Percentiles rank a stretch among this genome's conserved stretches.
phyloP scores from a whole-genome alignment of 2,888 invertebrate genomes.

The Cryptus armator region DNA sequence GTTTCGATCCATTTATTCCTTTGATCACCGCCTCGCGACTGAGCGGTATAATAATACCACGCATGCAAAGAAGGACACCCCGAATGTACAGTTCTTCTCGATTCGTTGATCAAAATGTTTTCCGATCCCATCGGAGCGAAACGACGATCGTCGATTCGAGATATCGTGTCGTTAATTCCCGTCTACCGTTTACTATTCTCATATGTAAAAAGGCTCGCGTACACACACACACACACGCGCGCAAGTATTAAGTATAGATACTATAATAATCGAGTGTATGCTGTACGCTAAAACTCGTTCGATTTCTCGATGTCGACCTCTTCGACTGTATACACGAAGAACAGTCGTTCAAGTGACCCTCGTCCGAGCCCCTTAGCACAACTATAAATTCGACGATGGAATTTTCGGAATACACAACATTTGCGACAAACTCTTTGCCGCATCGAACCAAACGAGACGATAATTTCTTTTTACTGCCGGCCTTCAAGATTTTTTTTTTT shows the following conservation, averaged over 20 bases:
- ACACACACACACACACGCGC: background rate
- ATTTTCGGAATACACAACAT: conserved; percentile 44
- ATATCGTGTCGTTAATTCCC: conserved; percentile 63
- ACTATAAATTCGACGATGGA: conserved; percentile 55
- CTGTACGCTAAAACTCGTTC: conserved; percentile 52
- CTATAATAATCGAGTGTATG: conserved; percentile 6
- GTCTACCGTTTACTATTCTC: conserved; percentile 54
- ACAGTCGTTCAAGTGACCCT: conserved; percentile 29
- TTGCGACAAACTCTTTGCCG: conserved; percentile 44
- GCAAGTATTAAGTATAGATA: conserved; percentile 6
- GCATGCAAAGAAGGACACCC: conserved; percentile 37
- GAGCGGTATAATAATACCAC: conserved; percentile 49
- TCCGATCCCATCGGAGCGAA: conserved; percentile 43
- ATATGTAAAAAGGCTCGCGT: conserved; percentile 20
- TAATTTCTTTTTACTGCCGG: conserved; percentile 53
- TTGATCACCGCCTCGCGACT: conserved; percentile 45
- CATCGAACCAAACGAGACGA: conserved; percentile 43
- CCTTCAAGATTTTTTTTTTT: conserved; percentile 36
- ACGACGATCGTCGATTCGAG: conserved; percentile 56
- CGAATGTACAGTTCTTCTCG: conserved; percentile 30
- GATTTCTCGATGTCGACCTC: conserved; percentile 55
- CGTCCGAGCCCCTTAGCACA: conserved; percentile 54
- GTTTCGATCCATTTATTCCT: conserved; percentile 63
- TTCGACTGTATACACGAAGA: background rate
- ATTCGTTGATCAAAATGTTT: conserved; percentile 62